Percentiles rank a stretch among this genome's conserved stretches.
Conservation (phyloP, 2,797 vertebrate species). For the Tokudaia tokunoshimensis region DNA sequence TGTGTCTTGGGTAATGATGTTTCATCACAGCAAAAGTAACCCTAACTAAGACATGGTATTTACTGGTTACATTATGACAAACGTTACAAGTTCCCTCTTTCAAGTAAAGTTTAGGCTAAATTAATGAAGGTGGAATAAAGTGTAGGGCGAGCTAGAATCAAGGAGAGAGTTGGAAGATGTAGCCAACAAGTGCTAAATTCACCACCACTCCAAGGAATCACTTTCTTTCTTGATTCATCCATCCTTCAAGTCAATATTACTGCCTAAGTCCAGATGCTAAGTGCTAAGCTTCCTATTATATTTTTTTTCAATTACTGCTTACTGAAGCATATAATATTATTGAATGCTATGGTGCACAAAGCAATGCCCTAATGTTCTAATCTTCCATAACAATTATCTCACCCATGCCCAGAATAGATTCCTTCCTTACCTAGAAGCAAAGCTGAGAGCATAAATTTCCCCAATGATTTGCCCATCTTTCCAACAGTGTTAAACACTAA, state of each 20-base stretch:
- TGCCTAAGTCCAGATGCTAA: not conserved
- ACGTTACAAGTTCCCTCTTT: not conserved
- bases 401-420: not conserved
- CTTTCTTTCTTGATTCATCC: slow-evolving; percentile 32
- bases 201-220: slow-evolving; percentile 12
- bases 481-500: slow-evolving; percentile 62
- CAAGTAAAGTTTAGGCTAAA: not conserved
- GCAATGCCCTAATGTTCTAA: not conserved
- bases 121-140: not conserved
- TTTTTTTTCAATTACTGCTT: slow-evolving; percentile 27
- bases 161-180: not conserved
- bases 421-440: slow-evolving; percentile 51
- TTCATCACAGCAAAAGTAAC: not conserved
- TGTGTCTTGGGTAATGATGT: no score
- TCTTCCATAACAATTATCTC: slow-evolving; percentile 43
- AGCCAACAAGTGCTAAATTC: not conserved
- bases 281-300: not conserved
- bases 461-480: slow-evolving; percentile 60
- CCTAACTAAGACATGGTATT: not conserved
- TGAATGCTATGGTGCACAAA: slow-evolving; percentile 9
- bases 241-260: slow-evolving; percentile 48
- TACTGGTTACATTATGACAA: not conserved
- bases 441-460: slow-evolving; percentile 50
- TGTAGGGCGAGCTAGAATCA: not conserved
- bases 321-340: slow-evolving; percentile 26